Evolutionary conservation across 2,888 invertebrate species (phyloP), one percentile per base, ranked within the genome.

Genomic region (Clitarchus hookeri): DNA sequence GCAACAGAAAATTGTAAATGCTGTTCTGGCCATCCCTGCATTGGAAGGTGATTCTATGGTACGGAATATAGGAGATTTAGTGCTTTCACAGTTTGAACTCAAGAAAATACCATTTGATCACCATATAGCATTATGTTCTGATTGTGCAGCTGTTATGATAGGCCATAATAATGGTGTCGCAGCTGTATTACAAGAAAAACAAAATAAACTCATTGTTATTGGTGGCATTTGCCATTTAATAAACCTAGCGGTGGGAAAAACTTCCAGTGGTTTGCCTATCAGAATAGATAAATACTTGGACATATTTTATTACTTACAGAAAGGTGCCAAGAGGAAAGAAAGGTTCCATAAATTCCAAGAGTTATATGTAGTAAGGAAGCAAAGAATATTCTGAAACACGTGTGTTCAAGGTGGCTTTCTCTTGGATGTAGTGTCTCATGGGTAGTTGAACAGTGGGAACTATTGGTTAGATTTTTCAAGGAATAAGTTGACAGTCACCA

Each of bases 241-340:
- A 27, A 82, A 82, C 12, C 36, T 44, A 19, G 9, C 27, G 6
- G 82, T 25, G 26, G 82, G 26, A 27, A 82, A 82, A 82, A 27
- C 82, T 82, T 8, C 23, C 16, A 23, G 27, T 27, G 16, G 9
- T 82, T 82, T 82, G 82, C 82, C 82, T 19, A 82, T 82, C 19
- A 82, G 23, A 82, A 82, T 82, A 27, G 82, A 82, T 82, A 82
- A 27, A 82, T 82, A 27, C 82, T 82, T 27, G 8, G 82, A 82
- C 36, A 27, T 44, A 27, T 82, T 82, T 27, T 82, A 82, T 82
- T 27, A 27, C 82, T 82, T 82, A 23, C 8, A 36, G n/a, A 82
- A 44, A 27, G 12, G 27, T 27, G 6, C 44, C 6, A 82, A 44
- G n/a, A 44, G 82, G 23, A 82, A 82, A 23, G 44, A 27, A 8